These are phyloP conservation scores for Protosalanx chinensis DNA, from an alignment of 2,797 vertebrate genomes.

Conservation along the genomic window DNA sequence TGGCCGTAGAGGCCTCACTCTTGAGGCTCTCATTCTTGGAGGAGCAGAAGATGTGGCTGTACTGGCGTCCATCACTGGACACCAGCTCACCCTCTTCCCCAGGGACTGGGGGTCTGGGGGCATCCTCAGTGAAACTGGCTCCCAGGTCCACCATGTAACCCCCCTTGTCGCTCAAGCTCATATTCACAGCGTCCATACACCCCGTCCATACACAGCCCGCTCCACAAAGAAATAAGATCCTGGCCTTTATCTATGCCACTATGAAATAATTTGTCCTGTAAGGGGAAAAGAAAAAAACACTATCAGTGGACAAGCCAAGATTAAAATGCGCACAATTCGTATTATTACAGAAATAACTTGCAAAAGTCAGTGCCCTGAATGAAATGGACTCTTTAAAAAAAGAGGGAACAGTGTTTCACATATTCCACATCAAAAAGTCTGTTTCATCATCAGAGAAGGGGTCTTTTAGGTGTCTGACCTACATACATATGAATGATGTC, in stretches of 20 bases:
- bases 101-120: slow-evolving; percentile 93
- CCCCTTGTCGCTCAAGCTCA: slow-evolving; percentile 86
- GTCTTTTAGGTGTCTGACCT: slow-evolving; percentile 8
- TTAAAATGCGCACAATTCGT: background rate
- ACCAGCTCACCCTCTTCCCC: slow-evolving; percentile 94
- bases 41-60: slow-evolving; percentile 75
- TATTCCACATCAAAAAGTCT: background rate
- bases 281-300: slow-evolving; percentile 37
- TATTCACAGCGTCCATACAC: slow-evolving; percentile 78
- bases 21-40: slow-evolving; percentile 80
- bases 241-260: slow-evolving; percentile 66
- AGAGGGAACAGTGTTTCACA: no score
- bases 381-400: background rate
- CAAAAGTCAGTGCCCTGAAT: background rate
- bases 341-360: background rate
- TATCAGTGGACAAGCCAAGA: slow-evolving; percentile 31
- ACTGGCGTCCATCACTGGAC: slow-evolving; percentile 77
- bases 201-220: slow-evolving; percentile 65
- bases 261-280: slow-evolving; percentile 70
- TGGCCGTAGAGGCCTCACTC: slow-evolving; percentile 86
- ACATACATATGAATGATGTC: background rate
- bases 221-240: slow-evolving; percentile 69
- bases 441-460: slow-evolving; percentile 3
- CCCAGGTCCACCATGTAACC: slow-evolving; percentile 86
- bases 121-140: slow-evolving; percentile 95